A percentile compares a stretch with the other conserved stretches of the same genome.
phyloP scores from a whole-genome alignment of 2,797 vertebrate species.

The Acrossocheilus fasciatus region DNA sequence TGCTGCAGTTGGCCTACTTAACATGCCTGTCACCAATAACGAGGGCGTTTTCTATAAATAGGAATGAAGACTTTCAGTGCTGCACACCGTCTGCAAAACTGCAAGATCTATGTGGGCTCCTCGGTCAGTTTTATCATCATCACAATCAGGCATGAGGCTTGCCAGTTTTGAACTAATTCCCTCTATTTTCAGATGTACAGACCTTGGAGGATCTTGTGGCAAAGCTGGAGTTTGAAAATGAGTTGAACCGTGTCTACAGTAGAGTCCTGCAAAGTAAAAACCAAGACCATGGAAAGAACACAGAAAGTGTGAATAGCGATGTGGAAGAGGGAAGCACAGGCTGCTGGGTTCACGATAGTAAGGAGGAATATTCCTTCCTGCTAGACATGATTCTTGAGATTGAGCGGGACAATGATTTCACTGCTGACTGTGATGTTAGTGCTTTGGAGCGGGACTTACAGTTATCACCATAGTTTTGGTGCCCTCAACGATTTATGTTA shows the following conservation, averaged over 20 bases:
- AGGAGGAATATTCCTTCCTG: constrained; percentile 11
- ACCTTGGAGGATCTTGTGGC: constrained; percentile 47
- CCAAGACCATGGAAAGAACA: background rate
- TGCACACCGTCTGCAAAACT: background rate
- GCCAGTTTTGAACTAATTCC: background rate
- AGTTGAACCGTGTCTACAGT: constrained; percentile 45
- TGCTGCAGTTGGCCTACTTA: constrained; percentile 1
- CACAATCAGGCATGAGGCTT: background rate
- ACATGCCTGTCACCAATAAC: background rate
- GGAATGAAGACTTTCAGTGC: background rate
- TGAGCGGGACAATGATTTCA: constrained; percentile 48
- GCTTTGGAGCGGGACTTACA: background rate
- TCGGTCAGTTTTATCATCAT: constrained; percentile 40
- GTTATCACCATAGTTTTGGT: background rate
- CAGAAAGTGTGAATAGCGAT: background rate
- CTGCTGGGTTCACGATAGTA: background rate
- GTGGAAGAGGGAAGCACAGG: constrained; percentile 12
- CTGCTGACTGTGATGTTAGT: constrained; percentile 12
- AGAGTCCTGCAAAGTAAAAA: background rate
- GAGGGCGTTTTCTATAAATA: constrained; percentile 18
- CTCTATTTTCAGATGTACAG: constrained; percentile 5
- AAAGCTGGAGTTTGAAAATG: constrained; percentile 60
- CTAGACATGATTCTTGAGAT: constrained; percentile 53
- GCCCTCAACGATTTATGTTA: background rate
- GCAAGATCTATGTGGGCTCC: background rate